phyloP scores from a whole-genome alignment of 2,797 vertebrate genomes.

The Coracias cyanogaster region DNA sequence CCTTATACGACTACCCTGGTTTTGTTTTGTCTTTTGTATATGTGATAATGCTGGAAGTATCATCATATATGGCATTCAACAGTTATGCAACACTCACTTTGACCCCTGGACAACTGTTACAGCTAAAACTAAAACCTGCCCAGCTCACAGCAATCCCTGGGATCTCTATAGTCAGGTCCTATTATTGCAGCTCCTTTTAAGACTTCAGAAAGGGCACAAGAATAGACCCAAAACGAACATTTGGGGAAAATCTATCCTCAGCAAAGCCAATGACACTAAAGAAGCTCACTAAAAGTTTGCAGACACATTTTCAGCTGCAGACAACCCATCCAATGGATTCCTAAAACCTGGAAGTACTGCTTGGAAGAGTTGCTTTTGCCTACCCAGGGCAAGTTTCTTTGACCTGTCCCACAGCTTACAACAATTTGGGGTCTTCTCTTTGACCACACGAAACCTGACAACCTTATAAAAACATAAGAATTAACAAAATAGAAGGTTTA shows the following conservation, averaged over 20 bases:
- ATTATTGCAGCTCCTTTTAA: neutral
- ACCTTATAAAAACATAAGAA: neutral
- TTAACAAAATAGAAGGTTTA: neutral
- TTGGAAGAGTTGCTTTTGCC: neutral
- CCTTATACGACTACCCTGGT: neutral
- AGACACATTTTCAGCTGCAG: neutral
- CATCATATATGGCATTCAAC: neutral
- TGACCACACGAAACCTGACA: neutral
- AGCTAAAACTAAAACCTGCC: neutral
- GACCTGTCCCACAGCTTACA: neutral
- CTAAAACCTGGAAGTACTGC: neutral
- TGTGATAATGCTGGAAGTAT: neutral
- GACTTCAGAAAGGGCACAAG: neutral
- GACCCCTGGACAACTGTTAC: neutral
- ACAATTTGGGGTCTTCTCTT: neutral
- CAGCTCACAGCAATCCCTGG: neutral
- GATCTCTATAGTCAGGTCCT: no score
- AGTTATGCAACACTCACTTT: neutral
- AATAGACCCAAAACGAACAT: neutral
- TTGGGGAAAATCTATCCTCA: neutral
- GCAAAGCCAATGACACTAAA: neutral
- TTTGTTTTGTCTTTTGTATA: neutral
- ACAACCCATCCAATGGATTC: neutral
- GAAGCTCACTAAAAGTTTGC: neutral
- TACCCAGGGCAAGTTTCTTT: neutral